A percentile compares a stretch with the other conserved stretches of the same genome.
phyloP scores from a whole-genome alignment of 2,888 invertebrate genomes.

The Lottia gigantea region DNA sequence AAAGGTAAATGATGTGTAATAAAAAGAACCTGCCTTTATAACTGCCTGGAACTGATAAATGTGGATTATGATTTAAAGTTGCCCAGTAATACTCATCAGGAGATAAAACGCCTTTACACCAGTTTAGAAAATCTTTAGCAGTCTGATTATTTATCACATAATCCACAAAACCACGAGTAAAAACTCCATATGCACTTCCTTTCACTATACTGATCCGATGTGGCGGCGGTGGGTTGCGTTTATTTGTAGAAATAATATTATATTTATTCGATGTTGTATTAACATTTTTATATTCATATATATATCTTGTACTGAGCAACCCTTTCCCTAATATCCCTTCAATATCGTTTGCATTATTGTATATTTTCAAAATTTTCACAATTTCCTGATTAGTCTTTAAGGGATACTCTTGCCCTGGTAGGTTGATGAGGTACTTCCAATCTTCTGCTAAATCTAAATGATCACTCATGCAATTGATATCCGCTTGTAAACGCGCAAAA shows the following conservation, averaged over 20 bases:
- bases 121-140: conserved; percentile 58
- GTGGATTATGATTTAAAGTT: conserved; percentile 62
- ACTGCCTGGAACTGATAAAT: conserved; percentile 57
- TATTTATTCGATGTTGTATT: conserved; percentile 24
- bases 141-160: conserved; percentile 52
- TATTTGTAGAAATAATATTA: conserved; percentile 33
- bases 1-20: neutral
- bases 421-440: conserved; percentile 67
- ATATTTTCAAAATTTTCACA: conserved; percentile 62
- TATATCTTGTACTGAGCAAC: conserved; percentile 36
- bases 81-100: conserved; percentile 68
- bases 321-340: conserved; percentile 59
- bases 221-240: conserved; percentile 36
- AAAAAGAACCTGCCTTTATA: conserved; percentile 50
- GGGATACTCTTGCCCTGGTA: conserved; percentile 65
- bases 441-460: conserved; percentile 35
- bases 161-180: conserved; percentile 61
- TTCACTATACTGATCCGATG: conserved; percentile 43
- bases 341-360: conserved; percentile 66
- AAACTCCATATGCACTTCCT: conserved; percentile 66
- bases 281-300: conserved; percentile 26
- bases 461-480: conserved; percentile 66
- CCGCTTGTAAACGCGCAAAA: conserved; percentile 60
- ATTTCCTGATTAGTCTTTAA: conserved; percentile 65
- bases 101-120: conserved; percentile 58